Percentiles rank a stretch among this genome's conserved stretches.
These are phyloP conservation scores for Isaurus tuberculatus DNA, from an alignment of 92 coral and sea anemone species.

Conservation along the genomic window DNA sequence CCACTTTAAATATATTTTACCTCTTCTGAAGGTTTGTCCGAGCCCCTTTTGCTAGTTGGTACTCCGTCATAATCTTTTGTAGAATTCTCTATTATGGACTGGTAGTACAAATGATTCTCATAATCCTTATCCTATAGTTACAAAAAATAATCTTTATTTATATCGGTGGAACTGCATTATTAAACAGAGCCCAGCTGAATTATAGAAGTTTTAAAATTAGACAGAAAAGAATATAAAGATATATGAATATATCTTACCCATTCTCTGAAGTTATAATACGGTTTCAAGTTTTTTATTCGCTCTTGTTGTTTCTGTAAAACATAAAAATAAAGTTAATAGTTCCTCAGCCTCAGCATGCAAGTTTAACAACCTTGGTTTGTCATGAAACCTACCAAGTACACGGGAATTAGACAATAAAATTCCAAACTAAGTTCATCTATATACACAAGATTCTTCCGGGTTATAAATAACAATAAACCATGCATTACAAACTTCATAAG, in stretches of 20 bases:
- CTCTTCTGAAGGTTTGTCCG: not conserved
- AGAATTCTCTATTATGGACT: conserved; percentile 78
- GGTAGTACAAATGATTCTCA: conserved; percentile 81
- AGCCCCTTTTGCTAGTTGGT: conserved; percentile 34
- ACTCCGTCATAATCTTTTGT: conserved; percentile 79
- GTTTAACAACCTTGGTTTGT: too few species aligned
- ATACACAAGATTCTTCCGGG: too few species aligned
- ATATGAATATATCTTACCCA: too few species aligned
- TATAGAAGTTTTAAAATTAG: too few species aligned
- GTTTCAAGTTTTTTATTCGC: conserved; percentile 70
- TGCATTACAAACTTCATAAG: too few species aligned
- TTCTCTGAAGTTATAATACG: conserved; percentile 77
- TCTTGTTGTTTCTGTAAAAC: conserved; percentile 60
- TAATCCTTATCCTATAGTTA: conserved; percentile 80
- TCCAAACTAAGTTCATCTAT: too few species aligned
- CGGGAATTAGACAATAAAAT: too few species aligned
- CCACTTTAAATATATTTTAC: not conserved
- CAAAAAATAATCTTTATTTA: not conserved
- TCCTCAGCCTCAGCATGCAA: too few species aligned
- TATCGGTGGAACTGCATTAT: not conserved
- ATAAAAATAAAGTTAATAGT: not conserved
- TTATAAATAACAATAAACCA: too few species aligned
- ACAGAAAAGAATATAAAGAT: too few species aligned
- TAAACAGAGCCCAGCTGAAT: not conserved
- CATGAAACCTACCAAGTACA: too few species aligned